These are phyloP conservation scores for Andrena marginata DNA, from an alignment of 2,888 invertebrate genomes.

Conservation along the genomic window DNA sequence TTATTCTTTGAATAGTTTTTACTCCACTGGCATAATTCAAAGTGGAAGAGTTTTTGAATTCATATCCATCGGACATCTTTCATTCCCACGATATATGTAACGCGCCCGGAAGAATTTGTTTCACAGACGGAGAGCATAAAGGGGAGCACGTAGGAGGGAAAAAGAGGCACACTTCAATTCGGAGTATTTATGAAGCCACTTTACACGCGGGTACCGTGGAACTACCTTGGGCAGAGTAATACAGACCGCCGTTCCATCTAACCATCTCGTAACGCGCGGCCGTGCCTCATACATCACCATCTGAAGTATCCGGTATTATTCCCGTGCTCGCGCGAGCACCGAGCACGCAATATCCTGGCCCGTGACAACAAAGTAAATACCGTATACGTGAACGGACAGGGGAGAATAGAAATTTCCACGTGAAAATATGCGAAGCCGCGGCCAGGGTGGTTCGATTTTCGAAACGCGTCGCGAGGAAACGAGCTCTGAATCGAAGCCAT, in stretches of 20 bases:
- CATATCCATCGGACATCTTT: neutral
- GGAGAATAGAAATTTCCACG: constrained; percentile 57
- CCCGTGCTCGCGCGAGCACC: constrained; percentile 57
- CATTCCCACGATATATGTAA: neutral
- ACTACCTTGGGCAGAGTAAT: constrained; percentile 64
- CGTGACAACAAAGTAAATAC: constrained; percentile 69
- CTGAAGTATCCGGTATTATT: constrained; percentile 75
- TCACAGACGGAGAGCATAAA: constrained; percentile 7
- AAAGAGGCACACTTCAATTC: constrained; percentile 44
- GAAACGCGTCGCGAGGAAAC: constrained; percentile 5
- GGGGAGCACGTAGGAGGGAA: constrained; percentile 8
- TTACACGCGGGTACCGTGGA: constrained; percentile 46
- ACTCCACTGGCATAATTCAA: neutral
- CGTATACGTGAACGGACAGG: constrained; percentile 56
- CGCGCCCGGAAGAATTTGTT: constrained; percentile 25
- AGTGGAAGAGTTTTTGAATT: neutral
- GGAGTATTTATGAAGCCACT: constrained; percentile 59
- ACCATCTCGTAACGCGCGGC: constrained; percentile 64
- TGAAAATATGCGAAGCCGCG: constrained; percentile 41
- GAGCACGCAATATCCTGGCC: constrained; percentile 70
- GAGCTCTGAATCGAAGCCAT: neutral
- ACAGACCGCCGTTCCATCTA: constrained; percentile 60
- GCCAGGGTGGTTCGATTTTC: constrained; percentile 38
- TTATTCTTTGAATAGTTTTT: neutral
- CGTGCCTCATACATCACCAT: constrained; percentile 70